A percentile compares a stretch with the other conserved stretches of the same genome.
phyloP scores from a whole-genome alignment of 1,140 invertebrate genomes.

The Pseudomyrmex pallidus region DNA sequence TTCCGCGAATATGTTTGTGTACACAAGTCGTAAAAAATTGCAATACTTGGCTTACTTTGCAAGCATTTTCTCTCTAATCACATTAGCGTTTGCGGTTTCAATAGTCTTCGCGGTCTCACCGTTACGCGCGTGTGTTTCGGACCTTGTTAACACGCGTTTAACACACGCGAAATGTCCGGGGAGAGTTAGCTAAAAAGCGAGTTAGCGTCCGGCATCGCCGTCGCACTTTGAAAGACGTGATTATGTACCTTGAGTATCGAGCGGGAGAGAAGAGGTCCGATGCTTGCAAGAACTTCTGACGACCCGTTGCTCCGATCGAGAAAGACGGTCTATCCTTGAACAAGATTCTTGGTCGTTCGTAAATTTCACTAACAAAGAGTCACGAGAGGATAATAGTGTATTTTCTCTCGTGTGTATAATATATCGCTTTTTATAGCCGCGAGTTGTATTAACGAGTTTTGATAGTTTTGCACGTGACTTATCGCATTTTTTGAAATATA shows the following conservation, averaged over 20 bases:
- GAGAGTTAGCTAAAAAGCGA: slow-evolving; percentile 27
- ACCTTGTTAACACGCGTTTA: slow-evolving; percentile 47
- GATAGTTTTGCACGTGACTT: slow-evolving; percentile 13
- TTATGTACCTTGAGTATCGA: slow-evolving; percentile 4
- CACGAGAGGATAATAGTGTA: slow-evolving; percentile 11
- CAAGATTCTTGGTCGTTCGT: slow-evolving; percentile 67
- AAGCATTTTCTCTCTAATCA: slow-evolving; percentile 43
- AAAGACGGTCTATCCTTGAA: slow-evolving; percentile 69
- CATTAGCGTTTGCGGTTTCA: slow-evolving; percentile 19
- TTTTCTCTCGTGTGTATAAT: slow-evolving; percentile 59
- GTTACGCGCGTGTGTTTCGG: neutral
- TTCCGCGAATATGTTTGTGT: too few relatives aligned
- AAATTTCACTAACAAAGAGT: slow-evolving; percentile 72
- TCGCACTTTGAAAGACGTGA: slow-evolving; percentile 24
- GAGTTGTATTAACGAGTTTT: neutral
- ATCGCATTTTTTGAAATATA: too few relatives aligned
- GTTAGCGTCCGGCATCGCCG: slow-evolving; percentile 20
- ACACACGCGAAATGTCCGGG: neutral
- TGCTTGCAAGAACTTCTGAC: slow-evolving; percentile 48
- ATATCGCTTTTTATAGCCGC: slow-evolving; percentile 8
- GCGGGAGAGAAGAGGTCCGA: slow-evolving; percentile 42
- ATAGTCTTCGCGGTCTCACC: slow-evolving; percentile 15
- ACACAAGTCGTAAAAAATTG: neutral
- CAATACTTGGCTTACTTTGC: slow-evolving; percentile 1
- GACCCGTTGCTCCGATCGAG: slow-evolving; percentile 49